Conservation (phyloP, 2,888 invertebrate species). For the Lathronympha strigana region DNA sequence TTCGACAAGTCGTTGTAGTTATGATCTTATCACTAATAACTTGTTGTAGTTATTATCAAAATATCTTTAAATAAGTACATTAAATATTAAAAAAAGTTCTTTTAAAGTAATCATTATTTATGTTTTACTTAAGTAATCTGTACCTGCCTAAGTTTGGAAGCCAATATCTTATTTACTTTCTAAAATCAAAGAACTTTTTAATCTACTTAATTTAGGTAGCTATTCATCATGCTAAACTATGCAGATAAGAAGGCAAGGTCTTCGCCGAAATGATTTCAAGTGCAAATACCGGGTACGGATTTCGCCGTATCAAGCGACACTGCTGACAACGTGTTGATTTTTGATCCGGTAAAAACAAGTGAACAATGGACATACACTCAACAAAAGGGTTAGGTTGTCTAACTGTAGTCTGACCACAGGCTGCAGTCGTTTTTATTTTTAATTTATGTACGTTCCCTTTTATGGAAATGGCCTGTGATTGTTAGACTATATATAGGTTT, state of each 20-base stretch:
- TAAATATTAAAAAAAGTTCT: too few species aligned
- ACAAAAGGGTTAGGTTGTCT: background rate
- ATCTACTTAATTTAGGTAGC: background rate
- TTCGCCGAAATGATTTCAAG: constrained; percentile 1
- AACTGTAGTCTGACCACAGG: too few species aligned
- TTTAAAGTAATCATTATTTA: too few species aligned
- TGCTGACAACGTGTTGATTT: background rate
- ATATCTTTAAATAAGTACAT: too few species aligned
- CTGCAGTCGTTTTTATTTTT: too few species aligned
- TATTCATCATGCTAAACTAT: background rate
- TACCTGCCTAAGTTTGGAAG: too few species aligned
- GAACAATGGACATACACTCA: background rate
- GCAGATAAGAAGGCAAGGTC: background rate
- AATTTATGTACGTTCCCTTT: too few species aligned
- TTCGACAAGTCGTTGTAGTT: background rate
- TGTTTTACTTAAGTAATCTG: too few species aligned
- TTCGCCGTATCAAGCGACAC: background rate
- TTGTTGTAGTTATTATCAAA: background rate
- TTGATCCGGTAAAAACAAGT: background rate
- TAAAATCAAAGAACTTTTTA: background rate
- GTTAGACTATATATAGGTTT: too few species aligned
- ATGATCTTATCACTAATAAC: background rate
- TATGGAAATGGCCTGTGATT: too few species aligned
- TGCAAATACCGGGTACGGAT: background rate
- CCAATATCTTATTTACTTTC: too few species aligned